Evolutionary conservation across 1,140 invertebrate genomes (phyloP).

Genomic region (Drosophila takahashii): DNA sequence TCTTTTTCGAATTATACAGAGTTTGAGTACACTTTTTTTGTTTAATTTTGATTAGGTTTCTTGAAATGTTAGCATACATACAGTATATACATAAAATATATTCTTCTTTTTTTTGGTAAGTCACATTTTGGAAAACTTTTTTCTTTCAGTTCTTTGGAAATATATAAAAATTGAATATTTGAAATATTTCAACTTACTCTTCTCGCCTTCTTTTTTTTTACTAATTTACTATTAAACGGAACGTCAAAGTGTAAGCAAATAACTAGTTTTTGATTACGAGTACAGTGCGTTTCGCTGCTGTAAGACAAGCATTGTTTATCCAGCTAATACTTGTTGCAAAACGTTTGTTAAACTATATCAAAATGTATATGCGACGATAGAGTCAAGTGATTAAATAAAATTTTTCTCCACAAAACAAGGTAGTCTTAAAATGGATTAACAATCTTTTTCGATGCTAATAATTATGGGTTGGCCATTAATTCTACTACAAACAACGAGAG

Average conservation of each 20-base stretch:
- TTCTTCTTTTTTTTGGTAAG: slow-evolving; percentile 4
- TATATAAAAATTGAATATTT: slow-evolving; percentile 7
- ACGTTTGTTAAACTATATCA: slow-evolving; percentile 23
- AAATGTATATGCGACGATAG: slow-evolving; percentile 4
- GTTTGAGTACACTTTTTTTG: not conserved
- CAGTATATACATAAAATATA: slow-evolving; percentile 1
- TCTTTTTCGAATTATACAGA: too few relatives aligned
- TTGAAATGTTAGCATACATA: not conserved
- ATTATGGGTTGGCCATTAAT: not conserved
- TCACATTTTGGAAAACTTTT: slow-evolving; percentile 12
- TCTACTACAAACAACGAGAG: slow-evolving; percentile 10
- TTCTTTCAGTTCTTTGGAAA: slow-evolving; percentile 3
- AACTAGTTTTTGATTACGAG: slow-evolving; percentile 1
- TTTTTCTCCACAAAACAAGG: slow-evolving; percentile 8
- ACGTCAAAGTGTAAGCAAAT: slow-evolving; percentile 1
- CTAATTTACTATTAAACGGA: not conserved
- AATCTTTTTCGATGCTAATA: not conserved
- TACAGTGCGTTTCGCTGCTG: slow-evolving; percentile 2
- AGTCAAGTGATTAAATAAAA: slow-evolving; percentile 24
- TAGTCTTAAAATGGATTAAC: not conserved
- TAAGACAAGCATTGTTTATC: slow-evolving; percentile 12
- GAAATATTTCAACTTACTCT: not conserved
- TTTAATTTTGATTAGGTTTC: not conserved
- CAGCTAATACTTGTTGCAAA: slow-evolving; percentile 59
- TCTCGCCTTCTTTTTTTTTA: not conserved